A percentile compares a stretch with the other conserved stretches of the same genome.
Conservation (phyloP, 2,797 vertebrate genomes). For the Pogoniulus pusillus region DNA sequence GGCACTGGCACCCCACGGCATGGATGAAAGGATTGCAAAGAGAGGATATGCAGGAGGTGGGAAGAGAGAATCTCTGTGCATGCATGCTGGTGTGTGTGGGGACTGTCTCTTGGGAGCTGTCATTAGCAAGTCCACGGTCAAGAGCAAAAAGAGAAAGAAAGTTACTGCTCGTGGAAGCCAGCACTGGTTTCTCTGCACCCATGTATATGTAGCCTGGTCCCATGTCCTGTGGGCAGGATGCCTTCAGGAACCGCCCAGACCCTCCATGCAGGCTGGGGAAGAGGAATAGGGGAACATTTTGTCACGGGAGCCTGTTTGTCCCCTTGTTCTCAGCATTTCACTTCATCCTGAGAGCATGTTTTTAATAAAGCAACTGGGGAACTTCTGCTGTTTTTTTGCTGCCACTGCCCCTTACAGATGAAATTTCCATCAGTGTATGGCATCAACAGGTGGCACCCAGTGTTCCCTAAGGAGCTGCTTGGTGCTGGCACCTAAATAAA, state of each 20-base stretch:
- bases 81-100: accelerated
- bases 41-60: background rate
- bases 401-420: background rate
- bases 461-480: background rate
- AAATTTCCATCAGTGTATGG: background rate
- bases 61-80: background rate
- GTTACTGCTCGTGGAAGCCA: background rate
- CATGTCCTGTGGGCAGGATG: accelerated
- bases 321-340: background rate
- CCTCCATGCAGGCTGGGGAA: accelerated
- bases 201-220: background rate
- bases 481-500: background rate
- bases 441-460: accelerated
- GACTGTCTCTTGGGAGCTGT: background rate
- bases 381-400: background rate
- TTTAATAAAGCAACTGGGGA: background rate
- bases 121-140: accelerated
- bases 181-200: background rate
- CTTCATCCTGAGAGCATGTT: background rate
- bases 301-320: accelerated
- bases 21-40: background rate
- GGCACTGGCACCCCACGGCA: background rate
- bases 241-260: background rate
- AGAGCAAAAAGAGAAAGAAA: background rate
- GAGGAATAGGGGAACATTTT: background rate